A percentile compares a stretch with the other conserved stretches of the same genome.
These are phyloP conservation scores for Asbolus verrucosus DNA, from an alignment of 1,140 invertebrate genomes.

Conservation along the genomic window DNA sequence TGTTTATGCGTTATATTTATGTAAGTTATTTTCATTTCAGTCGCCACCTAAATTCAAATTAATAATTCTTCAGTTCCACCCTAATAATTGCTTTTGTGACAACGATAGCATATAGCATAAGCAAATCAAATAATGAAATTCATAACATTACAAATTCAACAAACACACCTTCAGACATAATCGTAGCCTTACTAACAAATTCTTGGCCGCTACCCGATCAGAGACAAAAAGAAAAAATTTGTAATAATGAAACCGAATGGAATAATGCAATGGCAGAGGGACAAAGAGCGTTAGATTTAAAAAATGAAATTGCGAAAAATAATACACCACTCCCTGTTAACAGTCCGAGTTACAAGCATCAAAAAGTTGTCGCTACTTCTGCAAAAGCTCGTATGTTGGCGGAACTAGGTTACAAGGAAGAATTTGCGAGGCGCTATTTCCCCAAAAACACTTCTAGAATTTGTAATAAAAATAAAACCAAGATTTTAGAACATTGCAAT, in stretches of 20 bases:
- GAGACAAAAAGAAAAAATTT: constrained; percentile 40
- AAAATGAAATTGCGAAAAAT: constrained; percentile 68
- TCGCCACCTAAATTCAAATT: constrained; percentile 23
- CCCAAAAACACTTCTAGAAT: constrained; percentile 58
- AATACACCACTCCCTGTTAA: constrained; percentile 64
- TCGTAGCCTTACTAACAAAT: constrained; percentile 35
- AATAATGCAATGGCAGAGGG: constrained; percentile 68
- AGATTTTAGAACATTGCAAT: constrained; percentile 39
- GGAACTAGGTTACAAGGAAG: constrained; percentile 72
- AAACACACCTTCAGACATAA: constrained; percentile 22
- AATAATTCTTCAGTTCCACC: constrained; percentile 17
- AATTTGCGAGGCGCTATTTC: constrained; percentile 74
- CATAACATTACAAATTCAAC: constrained; percentile 37
- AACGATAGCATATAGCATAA: background rate
- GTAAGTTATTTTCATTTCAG: constrained; percentile 67
- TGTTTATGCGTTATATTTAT: constrained; percentile 74
- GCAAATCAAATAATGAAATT: background rate
- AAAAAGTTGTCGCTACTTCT: constrained; percentile 74
- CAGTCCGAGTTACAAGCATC: constrained; percentile 76
- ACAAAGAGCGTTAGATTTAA: constrained; percentile 68
- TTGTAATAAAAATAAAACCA: constrained; percentile 38
- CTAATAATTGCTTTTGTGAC: background rate
- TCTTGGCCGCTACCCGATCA: constrained; percentile 51
- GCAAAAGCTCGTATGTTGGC: constrained; percentile 71
- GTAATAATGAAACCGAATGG: constrained; percentile 58